These are phyloP conservation scores for Cyprinus carpio DNA, from an alignment of 2,113 vertebrate genomes.

Conservation along the genomic window DNA sequence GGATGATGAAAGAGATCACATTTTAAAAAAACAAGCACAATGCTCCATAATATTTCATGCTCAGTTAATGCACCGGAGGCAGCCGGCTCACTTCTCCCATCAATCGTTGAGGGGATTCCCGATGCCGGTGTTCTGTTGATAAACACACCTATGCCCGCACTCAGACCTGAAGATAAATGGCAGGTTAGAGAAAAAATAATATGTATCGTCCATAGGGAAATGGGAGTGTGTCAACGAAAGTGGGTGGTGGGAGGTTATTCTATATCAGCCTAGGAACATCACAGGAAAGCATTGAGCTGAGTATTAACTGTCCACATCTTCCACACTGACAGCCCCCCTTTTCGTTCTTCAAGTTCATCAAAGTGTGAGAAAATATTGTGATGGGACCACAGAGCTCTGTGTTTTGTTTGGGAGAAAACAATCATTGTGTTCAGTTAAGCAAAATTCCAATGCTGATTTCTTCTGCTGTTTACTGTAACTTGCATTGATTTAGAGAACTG, in stretches of 20 bases:
- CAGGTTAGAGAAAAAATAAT: slow-evolving; percentile 97
- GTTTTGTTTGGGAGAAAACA: background rate
- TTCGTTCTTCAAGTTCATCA: slow-evolving; percentile 65
- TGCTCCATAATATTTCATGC: slow-evolving; percentile 99
- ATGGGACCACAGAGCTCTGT: slow-evolving; percentile 1
- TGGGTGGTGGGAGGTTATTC: slow-evolving; percentile 90
- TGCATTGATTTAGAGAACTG: slow-evolving; percentile 33
- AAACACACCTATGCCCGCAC: slow-evolving; percentile 68
- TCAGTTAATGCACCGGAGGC: slow-evolving; percentile 82
- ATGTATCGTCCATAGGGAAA: slow-evolving; percentile 99
- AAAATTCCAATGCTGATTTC: background rate
- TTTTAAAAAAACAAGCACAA: slow-evolving; percentile 99
- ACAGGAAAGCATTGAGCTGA: slow-evolving; percentile 73
- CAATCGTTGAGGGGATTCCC: slow-evolving; percentile 99
- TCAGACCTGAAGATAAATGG: slow-evolving; percentile 99
- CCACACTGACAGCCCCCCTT: slow-evolving; percentile 64
- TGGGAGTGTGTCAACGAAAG: slow-evolving; percentile 84
- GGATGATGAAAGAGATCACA: slow-evolving; percentile 99
- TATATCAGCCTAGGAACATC: slow-evolving; percentile 86
- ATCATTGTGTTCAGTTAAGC: background rate
- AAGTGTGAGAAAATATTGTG: slow-evolving; percentile 39
- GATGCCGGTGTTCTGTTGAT: slow-evolving; percentile 83
- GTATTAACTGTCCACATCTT: slow-evolving; percentile 68
- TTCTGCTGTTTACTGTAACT: background rate
- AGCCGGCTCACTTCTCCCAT: slow-evolving; percentile 97